These are phyloP conservation scores for Peromyscus polionotus DNA, from an alignment of 2,113 vertebrate genomes.

Conservation along the genomic window DNA sequence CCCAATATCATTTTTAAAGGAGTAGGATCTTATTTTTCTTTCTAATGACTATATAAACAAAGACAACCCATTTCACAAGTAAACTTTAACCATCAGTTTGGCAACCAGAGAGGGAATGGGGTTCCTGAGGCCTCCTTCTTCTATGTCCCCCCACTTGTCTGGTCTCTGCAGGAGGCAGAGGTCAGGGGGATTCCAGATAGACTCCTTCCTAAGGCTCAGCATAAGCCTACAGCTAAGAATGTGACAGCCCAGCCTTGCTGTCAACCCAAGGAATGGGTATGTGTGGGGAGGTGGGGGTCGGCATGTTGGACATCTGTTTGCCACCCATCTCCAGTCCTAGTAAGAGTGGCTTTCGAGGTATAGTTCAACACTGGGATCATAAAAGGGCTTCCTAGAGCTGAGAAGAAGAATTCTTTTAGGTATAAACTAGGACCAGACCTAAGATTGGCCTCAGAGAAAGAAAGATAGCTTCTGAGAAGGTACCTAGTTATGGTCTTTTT, in stretches of 20 bases:
- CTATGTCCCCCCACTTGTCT: not conserved
- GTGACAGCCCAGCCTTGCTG: not conserved
- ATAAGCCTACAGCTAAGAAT: not conserved
- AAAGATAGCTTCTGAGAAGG: not conserved
- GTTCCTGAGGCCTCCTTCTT: not conserved
- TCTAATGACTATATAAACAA: not conserved
- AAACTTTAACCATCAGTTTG: not conserved
- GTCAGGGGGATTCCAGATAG: not conserved
- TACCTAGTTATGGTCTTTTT: not conserved
- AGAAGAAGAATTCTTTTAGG: not conserved
- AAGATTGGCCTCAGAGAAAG: not conserved
- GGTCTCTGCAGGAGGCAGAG: not conserved
- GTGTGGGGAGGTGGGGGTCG: no score
- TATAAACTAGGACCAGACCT: not conserved
- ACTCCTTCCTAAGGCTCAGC: not conserved
- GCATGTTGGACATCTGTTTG: not conserved
- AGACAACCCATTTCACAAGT: not conserved
- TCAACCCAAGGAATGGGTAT: not conserved
- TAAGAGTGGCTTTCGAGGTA: not conserved
- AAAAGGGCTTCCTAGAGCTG: not conserved
- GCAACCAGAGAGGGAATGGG: not conserved
- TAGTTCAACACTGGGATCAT: not conserved
- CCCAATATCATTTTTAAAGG: not conserved
- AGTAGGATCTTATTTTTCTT: not conserved
- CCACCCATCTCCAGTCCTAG: no score